A percentile compares a stretch with the other conserved stretches of the same genome.
Evolutionary conservation across 2,113 vertebrate species (phyloP).

Genomic region (Burhinus bistriatus): DNA sequence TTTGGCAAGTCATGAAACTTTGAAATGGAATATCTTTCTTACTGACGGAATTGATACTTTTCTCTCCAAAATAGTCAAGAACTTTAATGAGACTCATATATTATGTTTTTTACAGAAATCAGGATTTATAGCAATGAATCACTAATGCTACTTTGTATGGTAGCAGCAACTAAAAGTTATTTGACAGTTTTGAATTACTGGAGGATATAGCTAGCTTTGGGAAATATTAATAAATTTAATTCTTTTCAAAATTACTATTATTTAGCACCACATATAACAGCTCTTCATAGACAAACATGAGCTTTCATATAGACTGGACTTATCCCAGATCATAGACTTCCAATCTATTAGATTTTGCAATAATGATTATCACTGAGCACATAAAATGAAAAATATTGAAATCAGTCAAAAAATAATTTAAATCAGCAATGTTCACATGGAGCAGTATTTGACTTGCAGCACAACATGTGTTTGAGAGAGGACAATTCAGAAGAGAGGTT

Average conservation of each 20-base stretch:
- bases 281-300: background rate
- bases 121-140: background rate
- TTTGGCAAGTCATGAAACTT: background rate
- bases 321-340: background rate
- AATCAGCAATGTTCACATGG: background rate
- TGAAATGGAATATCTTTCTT: background rate
- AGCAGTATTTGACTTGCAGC: rapidly evolving
- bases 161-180: background rate
- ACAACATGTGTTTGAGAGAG: background rate
- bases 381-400: background rate
- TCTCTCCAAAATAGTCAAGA: background rate
- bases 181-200: background rate
- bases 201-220: background rate
- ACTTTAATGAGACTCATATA: background rate
- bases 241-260: background rate
- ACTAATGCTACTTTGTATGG: background rate
- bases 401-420: background rate
- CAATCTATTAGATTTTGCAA: background rate
- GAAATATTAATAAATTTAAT: background rate
- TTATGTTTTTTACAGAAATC: background rate
- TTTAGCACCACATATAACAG: background rate
- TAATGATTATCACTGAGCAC: background rate
- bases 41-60: background rate
- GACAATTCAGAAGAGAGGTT: background rate
- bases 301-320: background rate